Base-by-base conservation (phyloP, 1,140 invertebrate species). In the Drosophila baimaii region DNA sequence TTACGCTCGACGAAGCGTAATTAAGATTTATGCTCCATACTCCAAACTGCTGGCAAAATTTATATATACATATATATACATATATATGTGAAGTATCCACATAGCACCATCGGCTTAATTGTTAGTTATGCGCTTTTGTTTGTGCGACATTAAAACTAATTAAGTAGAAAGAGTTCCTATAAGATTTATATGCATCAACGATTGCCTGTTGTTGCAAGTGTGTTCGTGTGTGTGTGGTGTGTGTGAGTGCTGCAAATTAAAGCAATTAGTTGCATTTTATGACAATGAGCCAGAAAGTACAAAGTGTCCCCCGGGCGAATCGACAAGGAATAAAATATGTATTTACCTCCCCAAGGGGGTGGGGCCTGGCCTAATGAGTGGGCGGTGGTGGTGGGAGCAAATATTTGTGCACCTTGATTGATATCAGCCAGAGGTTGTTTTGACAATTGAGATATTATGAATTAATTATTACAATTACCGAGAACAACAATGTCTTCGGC, bases 1-100 rank as follows among this genome's bases (percentile, higher is more conserved):
- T 88, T 88, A 88, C 84, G 84, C 84, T 84, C 73, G 58, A 66
- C 85, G 84, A 69, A 88, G 84, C 84, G 84, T 88, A 88, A 88
- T 88, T 88, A 88, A 88, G 84, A 89, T 88, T 88, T 88, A 88
- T 88, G 77, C 80, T 59, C 41, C 63, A 73, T 62, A 82, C 83
- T 82, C 74, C 51, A 5, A 12, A 29, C 46, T 49, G 56, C 65
- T 75, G 61, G 57, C 76, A 70, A 82, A 61, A 52, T 21, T 10
- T 31, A 64, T 44, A n/a, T n/a, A n/a, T n/a, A 55, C 12, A 25
- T 62, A 35, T 62, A 37, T 31, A 31, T 54, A 21, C 23, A 27
- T 27, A 27, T 27, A 49, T 56, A 44, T 31, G 46, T 15, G 12
- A 31, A 62, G 35, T 77, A 46, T 66, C 37, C 51, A 84, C 74